Base-by-base conservation (phyloP, 2,888 invertebrate species). In the Acrobasis suavella region DNA sequence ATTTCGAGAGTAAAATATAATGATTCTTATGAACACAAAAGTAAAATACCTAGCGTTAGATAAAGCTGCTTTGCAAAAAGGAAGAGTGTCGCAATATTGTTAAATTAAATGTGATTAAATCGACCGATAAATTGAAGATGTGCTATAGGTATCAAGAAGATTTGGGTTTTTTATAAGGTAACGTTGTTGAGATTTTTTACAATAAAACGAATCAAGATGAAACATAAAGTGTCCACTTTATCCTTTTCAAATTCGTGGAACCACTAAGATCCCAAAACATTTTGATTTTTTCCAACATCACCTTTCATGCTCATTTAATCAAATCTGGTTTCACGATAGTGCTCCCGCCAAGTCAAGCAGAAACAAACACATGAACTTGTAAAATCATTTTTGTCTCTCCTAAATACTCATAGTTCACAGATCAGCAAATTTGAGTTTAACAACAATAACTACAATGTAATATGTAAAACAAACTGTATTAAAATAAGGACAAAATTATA, bases 141-240 rank as follows among this genome's bases (percentile, higher is more conserved):
- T 32, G 22, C 14, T 7, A 22, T 22, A 52, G 14, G n/a, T 8
- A 22, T 32, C 9, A 32, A 52, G 10, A 52, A 32, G 32, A 52
- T n/a, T n/a, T 52, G 52, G 22, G n/a, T 52, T 16, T 55, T n/a
- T 55, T 39, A 10, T 55, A 10, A 32, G 38, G 15, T 55, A 5
- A 9, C 5, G 16, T 39, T 39, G 0, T 39, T 16, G 39, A 55
- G 15, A 54, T 32, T 32, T 32, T 6, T 9, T 38, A 39, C 10
- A 39, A 55, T 9, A 55, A 39, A 55, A 55, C 37, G 37, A 15
- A 15, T 55, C 9, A 6, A 2, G 38, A 10, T 16, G n/a, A 46
- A 54, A 39, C 16, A 10, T 16, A 16, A 38, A 15, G n/a, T 55
- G 54, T 55, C 54, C 54, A 15, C n/a, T 52, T 32, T 38, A 55